Evolutionary conservation across 2,113 vertebrate species (phyloP).

Genomic region (Phalacrocorax carbo): DNA sequence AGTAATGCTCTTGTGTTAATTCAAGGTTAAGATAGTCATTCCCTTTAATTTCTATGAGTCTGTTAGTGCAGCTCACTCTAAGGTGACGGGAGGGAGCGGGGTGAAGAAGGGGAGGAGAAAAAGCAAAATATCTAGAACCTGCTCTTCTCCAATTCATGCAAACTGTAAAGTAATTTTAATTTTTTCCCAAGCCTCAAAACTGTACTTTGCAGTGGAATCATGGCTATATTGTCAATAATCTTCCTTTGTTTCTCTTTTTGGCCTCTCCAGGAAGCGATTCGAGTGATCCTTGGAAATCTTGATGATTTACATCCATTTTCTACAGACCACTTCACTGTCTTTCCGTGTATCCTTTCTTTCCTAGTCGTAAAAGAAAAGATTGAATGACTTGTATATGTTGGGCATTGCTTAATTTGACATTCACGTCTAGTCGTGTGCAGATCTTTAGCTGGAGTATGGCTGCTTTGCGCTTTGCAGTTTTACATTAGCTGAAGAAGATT

Average conservation of each 20-base stretch:
- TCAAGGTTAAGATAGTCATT: neutral
- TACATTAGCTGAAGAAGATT: neutral
- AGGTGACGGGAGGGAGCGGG: rapidly evolving
- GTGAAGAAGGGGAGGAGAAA: neutral
- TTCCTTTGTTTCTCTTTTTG: neutral
- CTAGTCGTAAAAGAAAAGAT: neutral
- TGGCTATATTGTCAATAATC: neutral
- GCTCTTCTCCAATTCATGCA: neutral
- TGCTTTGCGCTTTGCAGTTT: neutral
- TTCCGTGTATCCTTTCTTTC: slow-evolving; percentile 81
- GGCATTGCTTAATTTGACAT: neutral
- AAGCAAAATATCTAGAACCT: neutral
- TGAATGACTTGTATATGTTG: neutral
- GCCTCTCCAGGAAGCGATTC: slow-evolving; percentile 72
- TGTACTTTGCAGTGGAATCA: neutral
- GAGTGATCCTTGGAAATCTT: slow-evolving; percentile 75
- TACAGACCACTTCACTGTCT: slow-evolving; percentile 75
- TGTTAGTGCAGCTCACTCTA: neutral
- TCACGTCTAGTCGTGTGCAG: neutral
- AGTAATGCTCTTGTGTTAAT: neutral
- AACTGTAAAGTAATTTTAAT: neutral
- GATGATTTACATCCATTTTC: slow-evolving; percentile 74
- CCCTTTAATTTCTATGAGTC: neutral
- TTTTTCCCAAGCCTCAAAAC: neutral
- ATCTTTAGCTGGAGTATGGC: neutral